Percentiles rank a stretch among this genome's conserved stretches.
Evolutionary conservation across 1,140 invertebrate species (phyloP).

Genomic region (Camponotus floridanus): DNA sequence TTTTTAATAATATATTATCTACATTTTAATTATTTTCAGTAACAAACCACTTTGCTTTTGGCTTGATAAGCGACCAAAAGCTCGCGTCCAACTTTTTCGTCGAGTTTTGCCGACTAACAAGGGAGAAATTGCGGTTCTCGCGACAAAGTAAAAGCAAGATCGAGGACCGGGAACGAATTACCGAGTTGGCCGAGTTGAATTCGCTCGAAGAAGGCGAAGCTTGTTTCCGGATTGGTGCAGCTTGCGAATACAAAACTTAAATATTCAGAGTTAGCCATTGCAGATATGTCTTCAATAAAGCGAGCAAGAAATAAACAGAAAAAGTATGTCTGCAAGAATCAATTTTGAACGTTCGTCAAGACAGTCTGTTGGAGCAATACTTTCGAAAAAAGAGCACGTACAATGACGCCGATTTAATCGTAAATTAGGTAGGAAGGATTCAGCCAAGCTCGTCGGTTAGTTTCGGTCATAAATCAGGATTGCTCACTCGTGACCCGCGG

Average conservation of each 20-base stretch:
- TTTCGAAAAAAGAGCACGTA: background rate
- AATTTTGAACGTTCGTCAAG: background rate
- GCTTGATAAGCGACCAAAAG: constrained; percentile 23
- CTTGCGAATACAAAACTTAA: constrained; percentile 29
- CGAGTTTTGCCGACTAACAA: constrained; percentile 34
- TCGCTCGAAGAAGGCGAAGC: constrained; percentile 28
- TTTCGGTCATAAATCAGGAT: constrained; percentile 50
- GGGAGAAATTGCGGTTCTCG: constrained; percentile 33
- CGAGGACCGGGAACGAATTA: constrained; percentile 28
- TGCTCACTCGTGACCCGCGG: constrained; percentile 23
- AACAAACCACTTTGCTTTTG: background rate
- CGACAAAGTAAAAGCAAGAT: constrained; percentile 46
- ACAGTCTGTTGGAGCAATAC: background rate
- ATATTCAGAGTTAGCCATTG: constrained; percentile 18
- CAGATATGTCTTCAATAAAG: constrained; percentile 24
- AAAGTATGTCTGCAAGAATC: constrained; percentile 13
- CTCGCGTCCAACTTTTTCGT: constrained; percentile 16
- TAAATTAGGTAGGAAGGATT: constrained; percentile 44
- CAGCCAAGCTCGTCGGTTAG: constrained; percentile 2
- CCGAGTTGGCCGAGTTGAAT: constrained; percentile 42
- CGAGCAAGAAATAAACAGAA: constrained; percentile 39
- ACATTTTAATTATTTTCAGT: background rate
- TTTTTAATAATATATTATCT: background rate
- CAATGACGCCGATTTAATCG: constrained; percentile 28
- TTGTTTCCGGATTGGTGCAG: constrained; percentile 38